Conservation (phyloP, 2,888 invertebrate genomes). For the Oscheius onirici region DNA sequence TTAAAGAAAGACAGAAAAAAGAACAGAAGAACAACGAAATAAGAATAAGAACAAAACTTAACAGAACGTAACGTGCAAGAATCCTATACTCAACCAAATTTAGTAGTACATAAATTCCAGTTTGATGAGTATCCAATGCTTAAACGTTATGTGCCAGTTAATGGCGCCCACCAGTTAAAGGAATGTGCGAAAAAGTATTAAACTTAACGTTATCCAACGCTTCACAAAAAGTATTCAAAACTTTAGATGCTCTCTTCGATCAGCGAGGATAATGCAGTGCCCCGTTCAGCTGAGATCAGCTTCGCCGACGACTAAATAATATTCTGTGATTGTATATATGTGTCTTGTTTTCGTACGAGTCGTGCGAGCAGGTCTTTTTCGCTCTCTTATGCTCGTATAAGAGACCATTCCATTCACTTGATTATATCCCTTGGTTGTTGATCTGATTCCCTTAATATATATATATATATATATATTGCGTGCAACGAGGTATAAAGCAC, state of each 20-base stretch:
- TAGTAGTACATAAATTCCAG: too few species aligned
- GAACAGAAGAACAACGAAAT: too few species aligned
- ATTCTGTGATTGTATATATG: constrained; percentile 25
- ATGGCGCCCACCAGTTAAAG: too few species aligned
- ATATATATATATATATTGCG: not conserved
- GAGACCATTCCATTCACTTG: constrained; percentile 25
- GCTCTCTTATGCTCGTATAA: constrained; percentile 9
- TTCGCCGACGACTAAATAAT: constrained; percentile 30
- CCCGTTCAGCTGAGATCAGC: constrained; percentile 24
- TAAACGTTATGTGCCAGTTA: too few species aligned
- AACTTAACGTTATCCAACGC: too few species aligned
- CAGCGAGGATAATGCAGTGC: constrained; percentile 17
- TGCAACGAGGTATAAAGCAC: constrained; percentile 21
- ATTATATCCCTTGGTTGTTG: constrained; percentile 8
- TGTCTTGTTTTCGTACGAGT: constrained; percentile 3
- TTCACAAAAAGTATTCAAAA: too few species aligned
- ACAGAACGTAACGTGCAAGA: too few species aligned
- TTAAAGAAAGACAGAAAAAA: too few species aligned
- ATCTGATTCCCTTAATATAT: not conserved
- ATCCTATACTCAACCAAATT: too few species aligned
- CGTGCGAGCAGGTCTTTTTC: constrained; percentile 15
- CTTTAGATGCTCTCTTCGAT: constrained; percentile 34
- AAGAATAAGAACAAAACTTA: too few species aligned
- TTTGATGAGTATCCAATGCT: too few species aligned
- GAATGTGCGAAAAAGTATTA: too few species aligned